Evolutionary conservation across 1,140 invertebrate species (phyloP).

Genomic region (Hypsibius dujardini): DNA sequence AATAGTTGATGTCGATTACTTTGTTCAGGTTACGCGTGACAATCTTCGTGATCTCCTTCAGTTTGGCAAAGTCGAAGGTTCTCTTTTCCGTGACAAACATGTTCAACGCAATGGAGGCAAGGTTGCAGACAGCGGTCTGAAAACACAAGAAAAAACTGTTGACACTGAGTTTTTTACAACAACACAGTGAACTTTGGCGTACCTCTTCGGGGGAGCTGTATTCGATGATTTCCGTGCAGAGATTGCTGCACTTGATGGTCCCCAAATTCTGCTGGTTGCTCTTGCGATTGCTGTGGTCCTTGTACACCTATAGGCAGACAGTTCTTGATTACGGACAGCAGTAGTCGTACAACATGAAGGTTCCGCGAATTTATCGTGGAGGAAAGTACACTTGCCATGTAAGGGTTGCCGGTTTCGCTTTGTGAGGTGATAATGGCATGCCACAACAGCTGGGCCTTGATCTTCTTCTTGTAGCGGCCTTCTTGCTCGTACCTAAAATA

Average conservation of each 20-base stretch:
- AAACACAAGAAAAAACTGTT: constrained; percentile 24
- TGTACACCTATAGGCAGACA: constrained; percentile 44
- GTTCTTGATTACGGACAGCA: neutral
- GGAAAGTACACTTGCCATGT: constrained; percentile 46
- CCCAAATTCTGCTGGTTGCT: constrained; percentile 96
- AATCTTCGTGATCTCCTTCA: constrained; percentile 71
- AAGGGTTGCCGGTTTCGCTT: constrained; percentile 94
- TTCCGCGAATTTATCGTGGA: too few relatives aligned
- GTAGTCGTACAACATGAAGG: constrained; percentile 25
- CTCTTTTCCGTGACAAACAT: constrained; percentile 65
- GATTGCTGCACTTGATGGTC: constrained; percentile 92
- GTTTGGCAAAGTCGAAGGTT: constrained; percentile 69
- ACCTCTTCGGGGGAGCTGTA: constrained; percentile 70
- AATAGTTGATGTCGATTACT: constrained; percentile 92
- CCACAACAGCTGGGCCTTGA: constrained; percentile 78
- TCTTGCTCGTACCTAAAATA: constrained; percentile 60
- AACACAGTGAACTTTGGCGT: constrained; percentile 20
- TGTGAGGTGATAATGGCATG: constrained; percentile 83
- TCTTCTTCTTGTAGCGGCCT: constrained; percentile 50
- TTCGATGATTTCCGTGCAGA: constrained; percentile 94
- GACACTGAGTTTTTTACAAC: constrained; percentile 11
- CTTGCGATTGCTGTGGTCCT: constrained; percentile 91
- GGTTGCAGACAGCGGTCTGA: constrained; percentile 82
- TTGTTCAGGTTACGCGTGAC: constrained; percentile 85
- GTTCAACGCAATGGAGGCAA: constrained; percentile 93